Percentiles rank a stretch among this genome's conserved stretches.
phyloP scores from a whole-genome alignment of 2,113 vertebrate species.

The Prietella phreatophila region DNA sequence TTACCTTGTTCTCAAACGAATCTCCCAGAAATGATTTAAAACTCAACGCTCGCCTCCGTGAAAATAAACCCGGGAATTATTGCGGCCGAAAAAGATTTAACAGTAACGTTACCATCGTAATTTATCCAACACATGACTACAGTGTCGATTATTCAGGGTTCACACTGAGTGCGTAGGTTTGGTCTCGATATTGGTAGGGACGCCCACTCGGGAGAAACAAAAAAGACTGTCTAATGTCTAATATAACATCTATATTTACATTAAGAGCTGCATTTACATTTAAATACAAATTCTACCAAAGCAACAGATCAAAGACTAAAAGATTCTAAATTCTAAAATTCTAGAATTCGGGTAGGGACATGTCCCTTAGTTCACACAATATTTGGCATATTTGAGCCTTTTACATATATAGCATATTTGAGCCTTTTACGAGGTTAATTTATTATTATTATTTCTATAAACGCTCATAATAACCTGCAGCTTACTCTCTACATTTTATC shows the following conservation, averaged over 20 bases:
- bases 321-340: too few relatives aligned
- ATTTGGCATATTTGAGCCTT: too few relatives aligned
- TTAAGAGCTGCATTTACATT: too few relatives aligned
- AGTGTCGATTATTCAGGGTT: neutral
- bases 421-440: neutral
- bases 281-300: too few relatives aligned
- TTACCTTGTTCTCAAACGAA: neutral
- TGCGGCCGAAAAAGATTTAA: too few relatives aligned
- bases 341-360: too few relatives aligned
- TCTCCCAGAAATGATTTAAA: neutral
- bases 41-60: neutral
- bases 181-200: too few relatives aligned
- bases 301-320: too few relatives aligned
- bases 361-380: too few relatives aligned
- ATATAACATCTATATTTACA: too few relatives aligned
- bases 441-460: neutral
- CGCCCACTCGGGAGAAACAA: too few relatives aligned
- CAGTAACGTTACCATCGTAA: neutral
- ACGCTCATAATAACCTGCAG: neutral
- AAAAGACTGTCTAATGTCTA: too few relatives aligned
- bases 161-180: neutral
- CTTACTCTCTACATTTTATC: neutral
- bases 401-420: neutral
- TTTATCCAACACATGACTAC: neutral
- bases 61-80: neutral